Base-by-base conservation (phyloP, 2,113 vertebrate species). In the Brienomyrus brachyistius region DNA sequence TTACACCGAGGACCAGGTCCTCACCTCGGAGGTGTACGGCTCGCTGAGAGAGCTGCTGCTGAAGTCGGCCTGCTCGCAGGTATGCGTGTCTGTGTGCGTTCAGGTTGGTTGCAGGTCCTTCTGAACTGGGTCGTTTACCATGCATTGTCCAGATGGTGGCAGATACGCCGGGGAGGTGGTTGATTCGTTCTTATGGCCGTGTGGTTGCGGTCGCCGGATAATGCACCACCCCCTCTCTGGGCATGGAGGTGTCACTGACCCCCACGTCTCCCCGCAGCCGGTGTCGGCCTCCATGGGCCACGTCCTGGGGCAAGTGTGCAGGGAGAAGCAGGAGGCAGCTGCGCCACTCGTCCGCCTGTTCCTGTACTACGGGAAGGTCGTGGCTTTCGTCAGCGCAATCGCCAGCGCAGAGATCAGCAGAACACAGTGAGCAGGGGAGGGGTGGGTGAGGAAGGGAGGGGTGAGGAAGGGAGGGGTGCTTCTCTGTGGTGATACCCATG, bases 1-100 rank as follows among this genome's bases (percentile, higher is more conserved):
- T 94, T 99, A 99, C 95, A 99, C 98, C 0, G 98, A 99, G 91
- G 98, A 99, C 93, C 98, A 99, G 3, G 98, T 99, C 91, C 99
- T 99, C 94, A 95, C 97, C 66, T 97, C 98, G 0, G 96, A 98
- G 86, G 97, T 97, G 94, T 99, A 99, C 93, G 97, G 95, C 45
- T 95, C 97, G 0, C 97, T 99, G 91, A 94, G 97, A 92, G 98
- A 98, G 5, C 95, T 99, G 89, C 94, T 99, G 90, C 92, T 99
- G 91, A 95, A 95, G 92, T 99, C 98, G 21, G 96, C 97, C 2
- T 96, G 97, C 13, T 95, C 97, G 4, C 96, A 98, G 97, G 98
- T 98, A 86, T 40, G 83, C n/a, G 27, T 52, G n/a, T 51, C 15
- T 54, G 66, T 59, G 77, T 84, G 48, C 89, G 66, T 43, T 27